Evolutionary conservation across 1,140 invertebrate genomes (phyloP), one percentile per base, ranked within the genome.

Genomic region (Telenomus remus): DNA sequence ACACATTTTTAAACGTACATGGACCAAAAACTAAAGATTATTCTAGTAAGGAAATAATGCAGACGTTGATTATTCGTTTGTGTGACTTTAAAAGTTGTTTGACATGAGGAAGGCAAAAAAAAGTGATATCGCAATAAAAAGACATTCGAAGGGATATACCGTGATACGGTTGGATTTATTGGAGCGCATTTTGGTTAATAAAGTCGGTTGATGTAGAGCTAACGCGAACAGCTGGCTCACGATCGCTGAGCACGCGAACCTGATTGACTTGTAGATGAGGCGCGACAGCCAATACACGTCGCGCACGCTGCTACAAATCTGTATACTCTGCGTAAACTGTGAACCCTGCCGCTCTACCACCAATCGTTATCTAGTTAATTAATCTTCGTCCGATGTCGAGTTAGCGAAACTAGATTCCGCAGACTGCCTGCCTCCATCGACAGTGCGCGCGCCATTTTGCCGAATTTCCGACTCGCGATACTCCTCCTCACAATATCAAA

Each of bases 261-360:
- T 85, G 85, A 88, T 88, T 88, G 86, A 87, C 86, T 88, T 88
- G 86, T 88, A 88, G 86, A 88, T 88, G 86, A 88, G 85, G 83
- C 82, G 83, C 82, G 83, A 87, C 84, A 86, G 83, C 85, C 85
- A 84, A 87, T 87, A 84, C 80, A 53, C 48, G 51, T 48, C 47
- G 44, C 70, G 11, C 56, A 64, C 43, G 50, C 47, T 56, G 47
- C 49, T 53, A 50, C 44, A 57, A 72, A 50, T 63, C 66, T 66
- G 55, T 59, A 49, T 60, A 68, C 47, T 57, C 60, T 65, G 10
- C 16, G 14, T 49, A 59, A 57, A 60, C 63, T 49, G 42, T 39
- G 34, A 39, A 33, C 48, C 16, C 42, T 16, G 16, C 44, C 43
- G 27, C 13, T 16, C 72, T 70, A 75, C 74, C 77, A 76, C 76